phyloP scores from a whole-genome alignment of 2,113 vertebrate species.

The Leuciscus idus region DNA sequence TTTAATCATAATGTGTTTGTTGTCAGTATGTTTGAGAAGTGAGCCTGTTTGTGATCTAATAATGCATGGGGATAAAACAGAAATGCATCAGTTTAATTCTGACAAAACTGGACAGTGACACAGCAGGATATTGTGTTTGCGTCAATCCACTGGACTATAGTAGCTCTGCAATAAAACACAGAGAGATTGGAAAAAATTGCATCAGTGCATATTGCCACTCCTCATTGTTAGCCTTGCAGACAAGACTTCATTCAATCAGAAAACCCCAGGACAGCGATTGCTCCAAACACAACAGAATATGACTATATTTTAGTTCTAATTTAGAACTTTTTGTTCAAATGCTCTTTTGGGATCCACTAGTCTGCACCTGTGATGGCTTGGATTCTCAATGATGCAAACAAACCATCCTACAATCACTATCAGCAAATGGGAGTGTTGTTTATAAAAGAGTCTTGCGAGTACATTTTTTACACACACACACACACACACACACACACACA shows the following conservation, averaged over 20 bases:
- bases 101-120: neutral
- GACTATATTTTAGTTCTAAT: neutral
- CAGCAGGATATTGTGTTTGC: constrained; percentile 12
- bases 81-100: neutral
- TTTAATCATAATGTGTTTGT: neutral
- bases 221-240: neutral
- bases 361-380: neutral
- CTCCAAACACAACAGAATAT: neutral
- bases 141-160: neutral
- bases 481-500: no score
- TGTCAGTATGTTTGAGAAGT: neutral
- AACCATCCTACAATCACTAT: neutral
- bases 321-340: neutral
- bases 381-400: neutral
- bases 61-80: neutral
- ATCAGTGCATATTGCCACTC: neutral
- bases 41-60: constrained; percentile 8
- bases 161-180: neutral
- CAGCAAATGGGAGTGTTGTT: neutral
- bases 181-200: neutral
- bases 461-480: no score
- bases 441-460: no score
- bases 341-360: neutral
- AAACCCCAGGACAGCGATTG: neutral
- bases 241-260: neutral